Conservation (phyloP, 2,888 invertebrate species). For the Aspidapion aeneum region DNA sequence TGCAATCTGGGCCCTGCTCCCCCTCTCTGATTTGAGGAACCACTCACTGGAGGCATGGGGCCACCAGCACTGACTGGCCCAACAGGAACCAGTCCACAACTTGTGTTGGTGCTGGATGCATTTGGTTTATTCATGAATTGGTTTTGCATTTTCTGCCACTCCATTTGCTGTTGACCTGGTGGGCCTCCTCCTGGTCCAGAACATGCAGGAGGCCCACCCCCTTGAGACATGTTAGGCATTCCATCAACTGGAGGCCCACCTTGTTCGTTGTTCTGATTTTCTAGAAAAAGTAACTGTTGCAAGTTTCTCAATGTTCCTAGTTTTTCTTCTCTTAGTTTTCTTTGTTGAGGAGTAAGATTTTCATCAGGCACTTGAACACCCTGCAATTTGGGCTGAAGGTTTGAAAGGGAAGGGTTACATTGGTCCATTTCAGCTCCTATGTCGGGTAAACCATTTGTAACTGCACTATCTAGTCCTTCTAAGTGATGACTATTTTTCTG, state of each 20-base stretch:
- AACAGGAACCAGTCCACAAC: constrained; percentile 39
- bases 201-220: constrained; percentile 17
- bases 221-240: constrained; percentile 28
- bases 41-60: constrained; percentile 24
- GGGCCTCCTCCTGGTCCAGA: constrained; percentile 24
- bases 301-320: constrained; percentile 88
- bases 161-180: constrained; percentile 54
- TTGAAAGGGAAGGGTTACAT: constrained; percentile 52
- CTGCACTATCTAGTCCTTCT: constrained; percentile 45
- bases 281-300: constrained; percentile 90
- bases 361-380: constrained; percentile 92
- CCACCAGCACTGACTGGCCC: constrained; percentile 34
- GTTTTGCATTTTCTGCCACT: constrained; percentile 89
- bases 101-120: constrained; percentile 28
- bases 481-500: constrained; percentile 47
- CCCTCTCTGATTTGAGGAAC: constrained; percentile 35
- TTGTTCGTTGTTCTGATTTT: constrained; percentile 53
- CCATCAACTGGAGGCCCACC: constrained; percentile 30
- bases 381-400: constrained; percentile 60
- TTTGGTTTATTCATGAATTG: constrained; percentile 64
- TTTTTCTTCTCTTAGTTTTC: constrained; percentile 90
- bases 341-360: constrained; percentile 93
- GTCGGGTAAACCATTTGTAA: constrained; percentile 46
- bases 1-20: constrained; percentile 54
- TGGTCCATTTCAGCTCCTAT: constrained; percentile 47